Evolutionary conservation across 2,888 invertebrate species (phyloP).

Genomic region (Drosophila borborema): DNA sequence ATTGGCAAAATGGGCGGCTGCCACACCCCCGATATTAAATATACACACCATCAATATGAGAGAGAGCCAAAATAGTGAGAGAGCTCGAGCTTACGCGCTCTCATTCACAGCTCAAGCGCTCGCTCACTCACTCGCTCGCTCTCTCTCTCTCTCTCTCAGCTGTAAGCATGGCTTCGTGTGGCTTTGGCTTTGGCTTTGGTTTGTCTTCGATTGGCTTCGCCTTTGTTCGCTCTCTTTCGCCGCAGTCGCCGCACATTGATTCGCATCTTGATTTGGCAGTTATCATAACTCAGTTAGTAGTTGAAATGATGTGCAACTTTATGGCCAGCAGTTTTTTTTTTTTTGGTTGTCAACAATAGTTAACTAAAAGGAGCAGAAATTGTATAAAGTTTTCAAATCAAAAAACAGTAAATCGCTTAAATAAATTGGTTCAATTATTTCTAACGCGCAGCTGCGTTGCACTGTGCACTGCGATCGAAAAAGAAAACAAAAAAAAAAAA

Average conservation of each 20-base stretch:
- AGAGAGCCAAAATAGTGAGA: slow-evolving; percentile 15
- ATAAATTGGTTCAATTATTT: not conserved
- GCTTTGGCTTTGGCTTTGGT: not conserved
- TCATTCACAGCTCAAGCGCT: not conserved
- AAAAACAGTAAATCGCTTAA: not conserved
- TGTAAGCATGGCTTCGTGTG: not conserved
- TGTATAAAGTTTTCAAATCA: no score
- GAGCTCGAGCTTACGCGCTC: slow-evolving; percentile 24
- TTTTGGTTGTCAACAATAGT: slow-evolving; percentile 1
- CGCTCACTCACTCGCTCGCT: not conserved
- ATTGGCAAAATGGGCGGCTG: slow-evolving; percentile 78
- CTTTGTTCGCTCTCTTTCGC: slow-evolving; percentile 23
- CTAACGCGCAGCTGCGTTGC: slow-evolving; percentile 3
- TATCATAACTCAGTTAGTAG: slow-evolving; percentile 48
- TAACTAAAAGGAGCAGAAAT: slow-evolving; percentile 23
- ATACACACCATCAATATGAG: slow-evolving; percentile 38
- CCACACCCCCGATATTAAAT: slow-evolving; percentile 55
- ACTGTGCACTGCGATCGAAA: slow-evolving; percentile 32
- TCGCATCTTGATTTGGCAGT: slow-evolving; percentile 27
- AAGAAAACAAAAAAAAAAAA: not conserved
- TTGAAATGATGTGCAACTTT: slow-evolving; percentile 47
- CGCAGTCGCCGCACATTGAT: slow-evolving; percentile 43
- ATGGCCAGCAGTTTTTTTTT: slow-evolving; percentile 25
- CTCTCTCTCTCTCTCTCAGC: slow-evolving; percentile 1
- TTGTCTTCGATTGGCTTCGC: slow-evolving; percentile 12